Conservation (phyloP, 2,113 vertebrate genomes). For the Lophochroa leadbeateri region DNA sequence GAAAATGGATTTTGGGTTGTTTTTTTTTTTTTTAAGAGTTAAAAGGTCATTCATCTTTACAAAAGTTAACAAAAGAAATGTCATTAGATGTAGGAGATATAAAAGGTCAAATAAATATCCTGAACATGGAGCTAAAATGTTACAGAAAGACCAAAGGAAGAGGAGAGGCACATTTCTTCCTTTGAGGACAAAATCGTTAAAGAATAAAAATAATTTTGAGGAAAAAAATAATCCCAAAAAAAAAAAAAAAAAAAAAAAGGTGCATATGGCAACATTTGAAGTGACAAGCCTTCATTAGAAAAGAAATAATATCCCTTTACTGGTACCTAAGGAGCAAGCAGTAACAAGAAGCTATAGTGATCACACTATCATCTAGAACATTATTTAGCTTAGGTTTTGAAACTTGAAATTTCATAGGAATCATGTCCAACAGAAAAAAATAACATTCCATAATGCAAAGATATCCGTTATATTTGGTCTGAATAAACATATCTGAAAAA, state of each 20-base stretch:
- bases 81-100: constrained; percentile 55
- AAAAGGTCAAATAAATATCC: constrained; percentile 71
- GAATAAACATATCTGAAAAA: background rate
- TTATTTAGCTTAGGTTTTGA: background rate
- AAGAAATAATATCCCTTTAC: background rate
- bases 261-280: background rate
- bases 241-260: background rate
- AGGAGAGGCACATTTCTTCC: background rate
- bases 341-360: background rate
- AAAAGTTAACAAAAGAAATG: constrained; percentile 67
- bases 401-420: background rate
- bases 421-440: background rate
- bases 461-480: background rate
- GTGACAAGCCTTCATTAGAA: background rate
- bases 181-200: constrained; percentile 39
- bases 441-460: background rate
- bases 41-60: constrained; percentile 69
- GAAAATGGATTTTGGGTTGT: constrained; percentile 8
- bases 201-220: background rate
- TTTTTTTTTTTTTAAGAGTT: constrained; percentile 2
- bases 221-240: background rate
- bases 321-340: background rate
- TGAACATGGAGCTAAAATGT: constrained; percentile 58
- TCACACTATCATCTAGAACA: background rate
- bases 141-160: constrained; percentile 44